A percentile compares a stretch with the other conserved stretches of the same genome.
Evolutionary conservation across 2,888 invertebrate genomes (phyloP).

Genomic region (Pristionchus exspectatus): DNA sequence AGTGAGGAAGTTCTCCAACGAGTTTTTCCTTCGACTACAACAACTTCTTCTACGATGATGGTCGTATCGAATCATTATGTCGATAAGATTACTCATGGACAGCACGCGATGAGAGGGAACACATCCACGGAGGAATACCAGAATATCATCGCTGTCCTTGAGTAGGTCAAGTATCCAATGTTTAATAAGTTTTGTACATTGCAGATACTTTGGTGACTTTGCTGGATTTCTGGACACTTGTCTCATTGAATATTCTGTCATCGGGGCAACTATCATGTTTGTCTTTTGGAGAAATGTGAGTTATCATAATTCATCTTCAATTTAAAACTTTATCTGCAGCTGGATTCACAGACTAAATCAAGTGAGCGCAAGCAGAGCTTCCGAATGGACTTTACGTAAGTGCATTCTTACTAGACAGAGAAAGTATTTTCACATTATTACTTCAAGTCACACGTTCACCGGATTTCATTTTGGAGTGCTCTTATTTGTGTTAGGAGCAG

Average conservation of each 20-base stretch:
- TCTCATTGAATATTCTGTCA: slow-evolving; percentile 37
- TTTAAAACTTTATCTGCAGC: not conserved
- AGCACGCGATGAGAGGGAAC: not conserved
- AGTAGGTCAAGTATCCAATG: not conserved
- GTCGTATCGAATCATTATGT: not conserved
- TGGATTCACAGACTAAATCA: not conserved
- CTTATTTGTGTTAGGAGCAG: not conserved
- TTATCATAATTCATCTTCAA: not conserved
- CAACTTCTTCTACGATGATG: not conserved
- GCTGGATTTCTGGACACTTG: slow-evolving; percentile 28
- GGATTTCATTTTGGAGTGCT: slow-evolving; percentile 1
- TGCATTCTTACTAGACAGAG: no score
- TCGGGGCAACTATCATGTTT: slow-evolving; percentile 29
- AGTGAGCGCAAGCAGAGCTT: not conserved
- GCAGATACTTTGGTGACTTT: slow-evolving; percentile 47
- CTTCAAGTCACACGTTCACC: not conserved
- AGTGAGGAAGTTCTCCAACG: not conserved
- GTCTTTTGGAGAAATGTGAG: slow-evolving; percentile 41
- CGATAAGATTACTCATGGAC: not conserved
- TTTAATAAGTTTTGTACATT: not conserved
- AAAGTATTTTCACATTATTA: no score
- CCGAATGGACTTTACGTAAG: slow-evolving; percentile 28
- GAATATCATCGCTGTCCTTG: not conserved
- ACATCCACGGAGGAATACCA: not conserved
- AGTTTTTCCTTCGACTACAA: not conserved